Evolutionary conservation across 2,113 vertebrate species (phyloP).

Genomic region (Sakesphorus luctuosus): DNA sequence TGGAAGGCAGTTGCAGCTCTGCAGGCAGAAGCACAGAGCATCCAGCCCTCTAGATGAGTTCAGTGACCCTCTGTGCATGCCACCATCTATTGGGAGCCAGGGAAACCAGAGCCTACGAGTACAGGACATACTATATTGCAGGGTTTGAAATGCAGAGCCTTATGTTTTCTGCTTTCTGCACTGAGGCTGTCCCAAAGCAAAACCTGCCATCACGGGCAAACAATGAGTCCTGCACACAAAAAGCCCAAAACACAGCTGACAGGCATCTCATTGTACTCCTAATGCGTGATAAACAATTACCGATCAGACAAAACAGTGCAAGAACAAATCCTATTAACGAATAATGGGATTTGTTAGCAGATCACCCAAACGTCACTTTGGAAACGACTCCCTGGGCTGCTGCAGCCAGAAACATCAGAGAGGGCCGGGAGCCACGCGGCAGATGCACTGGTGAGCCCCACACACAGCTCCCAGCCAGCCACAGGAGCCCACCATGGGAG

Average conservation of each 20-base stretch:
- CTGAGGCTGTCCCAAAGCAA: background rate
- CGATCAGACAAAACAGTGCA: background rate
- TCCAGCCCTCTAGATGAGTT: fast-evolving
- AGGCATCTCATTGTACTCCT: constrained; percentile 11
- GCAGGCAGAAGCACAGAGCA: background rate
- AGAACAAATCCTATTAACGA: constrained; percentile 60
- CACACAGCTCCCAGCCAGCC: fast-evolving
- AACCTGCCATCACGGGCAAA: background rate
- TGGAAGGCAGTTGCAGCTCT: background rate
- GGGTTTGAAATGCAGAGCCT: background rate
- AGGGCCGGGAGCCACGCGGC: background rate
- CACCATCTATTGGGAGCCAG: fast-evolving
- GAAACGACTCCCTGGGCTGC: background rate
- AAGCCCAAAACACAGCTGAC: constrained; percentile 31
- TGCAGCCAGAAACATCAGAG: background rate
- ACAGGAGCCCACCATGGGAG: fast-evolving
- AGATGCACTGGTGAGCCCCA: background rate
- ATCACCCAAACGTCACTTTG: constrained; percentile 34
- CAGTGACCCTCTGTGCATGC: background rate
- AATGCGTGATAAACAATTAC: background rate
- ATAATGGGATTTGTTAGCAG: constrained; percentile 9
- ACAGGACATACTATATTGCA: background rate
- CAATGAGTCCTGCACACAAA: background rate
- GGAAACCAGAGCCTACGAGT: background rate
- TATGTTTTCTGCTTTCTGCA: background rate